phyloP scores from a whole-genome alignment of 1,140 invertebrate species.

The Pantala flavescens region DNA sequence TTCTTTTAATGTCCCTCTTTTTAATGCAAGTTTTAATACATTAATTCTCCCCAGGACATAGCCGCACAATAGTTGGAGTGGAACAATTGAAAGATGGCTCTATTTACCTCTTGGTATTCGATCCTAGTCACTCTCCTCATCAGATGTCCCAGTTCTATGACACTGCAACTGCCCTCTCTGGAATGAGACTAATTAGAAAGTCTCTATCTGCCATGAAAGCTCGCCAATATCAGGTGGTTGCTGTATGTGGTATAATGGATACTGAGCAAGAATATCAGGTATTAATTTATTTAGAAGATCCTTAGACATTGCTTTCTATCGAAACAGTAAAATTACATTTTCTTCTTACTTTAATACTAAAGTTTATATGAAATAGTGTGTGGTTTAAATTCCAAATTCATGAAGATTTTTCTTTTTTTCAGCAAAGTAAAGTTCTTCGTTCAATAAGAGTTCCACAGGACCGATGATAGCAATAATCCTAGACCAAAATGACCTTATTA shows the following conservation, averaged over 20 bases:
- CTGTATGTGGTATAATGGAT: constrained; percentile 61
- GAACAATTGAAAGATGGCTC: constrained; percentile 59
- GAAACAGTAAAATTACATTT: no score
- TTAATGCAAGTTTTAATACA: no score
- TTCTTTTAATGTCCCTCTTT: no score
- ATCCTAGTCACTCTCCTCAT: constrained; percentile 69
- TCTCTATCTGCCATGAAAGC: constrained; percentile 64
- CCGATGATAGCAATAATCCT: constrained; percentile 36
- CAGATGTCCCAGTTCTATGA: constrained; percentile 60
- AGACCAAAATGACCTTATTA: not conserved
- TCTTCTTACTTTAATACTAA: no score
- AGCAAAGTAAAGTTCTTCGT: constrained; percentile 60
- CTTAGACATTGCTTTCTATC: no score
- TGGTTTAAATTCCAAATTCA: no score
- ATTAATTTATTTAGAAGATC: constrained; percentile 14
- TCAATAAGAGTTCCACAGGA: constrained; percentile 56
- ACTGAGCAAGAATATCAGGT: constrained; percentile 66
- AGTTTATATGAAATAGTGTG: no score
- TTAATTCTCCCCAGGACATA: constrained; percentile 55
- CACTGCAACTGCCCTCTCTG: constrained; percentile 42
- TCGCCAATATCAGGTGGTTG: constrained; percentile 76
- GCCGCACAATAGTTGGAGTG: constrained; percentile 77
- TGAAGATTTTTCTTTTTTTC: constrained; percentile 30
- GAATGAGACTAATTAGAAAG: constrained; percentile 61
- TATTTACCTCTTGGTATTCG: constrained; percentile 66